Conservation (phyloP, 1,140 invertebrate genomes). For the Aethina tumida region DNA sequence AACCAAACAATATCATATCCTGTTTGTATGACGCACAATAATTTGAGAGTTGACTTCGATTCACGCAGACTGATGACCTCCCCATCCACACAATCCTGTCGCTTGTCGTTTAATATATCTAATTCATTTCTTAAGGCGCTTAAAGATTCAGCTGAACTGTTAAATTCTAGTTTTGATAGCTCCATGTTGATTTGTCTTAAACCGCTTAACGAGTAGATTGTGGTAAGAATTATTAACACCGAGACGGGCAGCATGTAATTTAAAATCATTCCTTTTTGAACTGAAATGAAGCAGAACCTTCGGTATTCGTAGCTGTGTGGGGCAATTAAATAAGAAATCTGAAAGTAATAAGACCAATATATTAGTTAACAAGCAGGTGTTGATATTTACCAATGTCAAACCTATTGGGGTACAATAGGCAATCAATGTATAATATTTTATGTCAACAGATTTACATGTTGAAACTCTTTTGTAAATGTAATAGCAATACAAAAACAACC, state of each 20-base stretch:
- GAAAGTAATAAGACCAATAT: slow-evolving; percentile 29
- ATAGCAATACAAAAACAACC: slow-evolving; percentile 48
- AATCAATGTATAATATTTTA: slow-evolving; percentile 39
- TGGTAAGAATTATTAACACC: slow-evolving; percentile 50
- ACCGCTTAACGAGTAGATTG: slow-evolving; percentile 34
- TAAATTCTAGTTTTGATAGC: slow-evolving; percentile 30
- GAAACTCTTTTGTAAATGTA: slow-evolving; percentile 37
- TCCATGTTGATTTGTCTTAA: slow-evolving; percentile 35
- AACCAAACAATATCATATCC: slow-evolving; percentile 48
- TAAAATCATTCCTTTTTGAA: slow-evolving; percentile 59
- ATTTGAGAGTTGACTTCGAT: slow-evolving; percentile 31
- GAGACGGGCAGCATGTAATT: slow-evolving; percentile 61
- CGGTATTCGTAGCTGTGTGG: slow-evolving; percentile 57
- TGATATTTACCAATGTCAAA: slow-evolving; percentile 43
- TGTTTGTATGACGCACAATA: slow-evolving; percentile 30
- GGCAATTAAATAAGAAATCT: slow-evolving; percentile 51
- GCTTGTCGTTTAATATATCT: slow-evolving; percentile 38
- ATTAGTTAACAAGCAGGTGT: too few species aligned
- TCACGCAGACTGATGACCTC: slow-evolving; percentile 30
- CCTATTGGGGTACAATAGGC: slow-evolving; percentile 46
- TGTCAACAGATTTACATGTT: slow-evolving; percentile 10
- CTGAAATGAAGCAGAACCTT: slow-evolving; percentile 62
- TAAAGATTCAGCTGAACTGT: slow-evolving; percentile 30
- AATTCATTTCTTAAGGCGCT: slow-evolving; percentile 27
- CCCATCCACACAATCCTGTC: slow-evolving; percentile 21